phyloP scores from a whole-genome alignment of 2,113 vertebrate genomes.

The Sclerurus mexicanus region DNA sequence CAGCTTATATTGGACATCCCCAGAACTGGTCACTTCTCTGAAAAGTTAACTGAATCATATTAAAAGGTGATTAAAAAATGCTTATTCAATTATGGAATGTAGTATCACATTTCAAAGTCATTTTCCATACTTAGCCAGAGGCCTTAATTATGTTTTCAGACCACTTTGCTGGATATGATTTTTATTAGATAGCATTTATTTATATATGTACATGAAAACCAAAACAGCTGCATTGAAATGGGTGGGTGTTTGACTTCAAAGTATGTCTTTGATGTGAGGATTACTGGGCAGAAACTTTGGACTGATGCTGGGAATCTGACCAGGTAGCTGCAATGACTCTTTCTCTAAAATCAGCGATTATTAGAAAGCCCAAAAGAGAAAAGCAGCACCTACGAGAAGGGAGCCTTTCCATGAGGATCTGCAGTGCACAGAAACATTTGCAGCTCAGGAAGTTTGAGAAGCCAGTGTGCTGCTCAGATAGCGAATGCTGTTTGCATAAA shows the following conservation, averaged over 20 bases:
- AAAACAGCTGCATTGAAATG: not conserved
- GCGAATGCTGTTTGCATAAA: not conserved
- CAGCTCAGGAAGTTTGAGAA: slow-evolving; percentile 1
- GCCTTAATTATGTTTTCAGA: not conserved
- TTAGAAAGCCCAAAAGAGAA: not conserved
- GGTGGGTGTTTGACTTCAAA: not conserved
- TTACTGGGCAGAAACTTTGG: not conserved
- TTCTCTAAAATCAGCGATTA: not conserved
- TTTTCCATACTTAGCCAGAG: not conserved
- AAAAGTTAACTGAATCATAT: not conserved
- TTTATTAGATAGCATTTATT: not conserved
- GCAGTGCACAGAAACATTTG: not conserved
- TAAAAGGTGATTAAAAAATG: not conserved
- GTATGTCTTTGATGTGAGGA: not conserved
- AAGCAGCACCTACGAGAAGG: not conserved
- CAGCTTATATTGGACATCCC: not conserved
- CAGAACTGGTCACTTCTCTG: not conserved
- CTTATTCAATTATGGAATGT: not conserved
- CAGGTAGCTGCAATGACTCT: not conserved
- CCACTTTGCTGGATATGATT: not conserved
- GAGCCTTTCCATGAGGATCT: not conserved
- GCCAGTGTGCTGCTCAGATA: not conserved
- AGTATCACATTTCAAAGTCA: not conserved
- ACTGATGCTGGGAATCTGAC: not conserved
- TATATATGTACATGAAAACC: not conserved